Percentiles rank a stretch among this genome's conserved stretches.
Evolutionary conservation across 1,140 invertebrate genomes (phyloP).

Genomic region (Leucophenga varia): DNA sequence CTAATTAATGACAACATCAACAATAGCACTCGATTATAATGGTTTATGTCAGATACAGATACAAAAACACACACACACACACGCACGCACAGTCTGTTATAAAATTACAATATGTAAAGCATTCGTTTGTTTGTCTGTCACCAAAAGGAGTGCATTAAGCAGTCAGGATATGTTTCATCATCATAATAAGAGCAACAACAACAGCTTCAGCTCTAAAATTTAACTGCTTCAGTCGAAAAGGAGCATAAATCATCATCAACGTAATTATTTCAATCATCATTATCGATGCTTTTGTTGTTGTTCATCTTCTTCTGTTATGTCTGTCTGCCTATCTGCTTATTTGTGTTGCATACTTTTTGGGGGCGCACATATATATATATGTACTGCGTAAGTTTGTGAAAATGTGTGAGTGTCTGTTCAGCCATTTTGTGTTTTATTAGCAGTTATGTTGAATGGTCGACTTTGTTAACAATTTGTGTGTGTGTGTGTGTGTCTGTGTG

Average conservation of each 20-base stretch:
- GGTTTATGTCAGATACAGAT: conserved; percentile 31
- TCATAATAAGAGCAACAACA: conserved; percentile 15
- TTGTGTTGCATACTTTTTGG: too few species aligned
- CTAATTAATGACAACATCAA: conserved; percentile 48
- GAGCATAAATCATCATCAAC: conserved; percentile 18
- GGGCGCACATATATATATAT: too few species aligned
- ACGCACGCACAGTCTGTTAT: not conserved
- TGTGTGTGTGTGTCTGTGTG: too few species aligned
- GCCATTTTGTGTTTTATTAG: conserved; percentile 49
- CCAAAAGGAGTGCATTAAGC: too few species aligned
- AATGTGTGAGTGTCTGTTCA: conserved; percentile 18
- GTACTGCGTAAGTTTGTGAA: conserved; percentile 21
- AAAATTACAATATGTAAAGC: conserved; percentile 6
- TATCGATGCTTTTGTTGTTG: conserved; percentile 12
- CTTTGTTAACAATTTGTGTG: too few species aligned
- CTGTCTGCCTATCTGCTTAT: conserved; percentile 10
- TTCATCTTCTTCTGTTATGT: conserved; percentile 3
- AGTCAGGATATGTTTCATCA: conserved; percentile 35
- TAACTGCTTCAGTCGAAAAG: too few species aligned
- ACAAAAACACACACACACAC: conserved; percentile 7
- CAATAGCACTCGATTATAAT: too few species aligned
- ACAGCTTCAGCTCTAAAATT: conserved; percentile 12
- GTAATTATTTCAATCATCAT: conserved; percentile 40
- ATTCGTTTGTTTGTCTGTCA: conserved; percentile 9
- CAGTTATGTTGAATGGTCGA: conserved; percentile 49